Evolutionary conservation across 2,113 vertebrate species (phyloP), one percentile per base, ranked within the genome.

Genomic region (Helogale parvula): DNA sequence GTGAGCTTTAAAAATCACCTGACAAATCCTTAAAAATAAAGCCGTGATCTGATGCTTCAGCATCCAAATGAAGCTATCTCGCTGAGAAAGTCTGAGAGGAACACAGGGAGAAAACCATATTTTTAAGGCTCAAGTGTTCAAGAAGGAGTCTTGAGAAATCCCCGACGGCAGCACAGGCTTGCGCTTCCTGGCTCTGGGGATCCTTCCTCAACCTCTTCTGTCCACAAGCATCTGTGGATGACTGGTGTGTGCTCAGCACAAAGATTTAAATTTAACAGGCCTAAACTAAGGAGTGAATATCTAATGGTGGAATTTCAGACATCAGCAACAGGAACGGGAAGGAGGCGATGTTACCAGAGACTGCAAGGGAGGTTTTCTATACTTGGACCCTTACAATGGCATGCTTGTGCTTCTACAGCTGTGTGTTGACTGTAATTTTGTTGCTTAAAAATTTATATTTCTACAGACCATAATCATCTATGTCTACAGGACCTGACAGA

Each of bases 361-460:
- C 0, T 21, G 5, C 21, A 47, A 60, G 65, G 60, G 65, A 81
- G 31, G 57, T 57, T 93, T 93, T 81, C 82, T 81, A 85, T 94
- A 85, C 93, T 1, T 85, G 93, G 72, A 79, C 86, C 71, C 77
- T 77, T 95, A 82, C 1, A 57, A 19, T 12, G n/a, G 52, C 71
- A 85, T 33, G 52, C 29, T 66, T 45, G 33, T n/a, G 27, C 21
- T 87, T 76, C 74, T 52, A 29, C 0, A 88, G 81, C 68, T 90
- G 29, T 11, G 8, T 57, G 81, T 7, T 81, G 50, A 45, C 1
- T 90, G 41, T 68, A 89, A 88, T 86, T 50, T 27, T 71, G 27
- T 93, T 77, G 85, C 86, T 94, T 88, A 69, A 81, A 94, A 68
- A 80, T 29, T 15, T 85, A 84, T 54, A 68, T 38, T 85, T 41